Evolutionary conservation across 2,888 invertebrate genomes (phyloP), one percentile per base, ranked within the genome.

Genomic region (Hofmannophila pseudospretella): DNA sequence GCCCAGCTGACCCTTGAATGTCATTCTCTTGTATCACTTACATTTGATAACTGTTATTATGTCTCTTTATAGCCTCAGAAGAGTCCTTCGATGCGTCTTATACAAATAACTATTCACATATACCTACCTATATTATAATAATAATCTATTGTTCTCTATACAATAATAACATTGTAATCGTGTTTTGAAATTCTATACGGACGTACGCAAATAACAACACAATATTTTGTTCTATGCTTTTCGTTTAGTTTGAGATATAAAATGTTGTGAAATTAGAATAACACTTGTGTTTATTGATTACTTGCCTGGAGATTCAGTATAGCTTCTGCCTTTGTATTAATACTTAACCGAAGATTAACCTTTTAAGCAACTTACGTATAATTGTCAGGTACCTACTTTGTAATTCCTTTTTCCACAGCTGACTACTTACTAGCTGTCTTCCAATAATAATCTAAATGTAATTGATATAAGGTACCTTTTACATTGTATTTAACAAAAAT

Each of bases 131-230:
- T 47, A 58, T 58, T 67, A 69, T 63, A 63, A 60, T 59, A 66
- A 62, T 61, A 51, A 67, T 62, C 64, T 71, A 69, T 71, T 73
- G 74, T 69, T 65, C 57, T 51, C 41, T 42, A 47, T 51, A 28
- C 36, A 40, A 39, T 30, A 33, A 40, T 40, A 40, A 66, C 61
- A 62, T 60, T 58, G 56, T 58, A 51, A 38, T 44, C 35, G 38
- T 59, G 55, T 58, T 57, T 55, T 57, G 52, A 33, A 57, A 58
- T 57, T 52, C 51, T 51, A 45, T 48, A 47, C 41, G 39, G 42
- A 51, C 39, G 54, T 49, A 51, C 39, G 54, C 48, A 59, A 59
- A 58, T 54, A 60, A 58, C 49, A 58, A 59, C 54, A 54, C 45
- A 12, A 4, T n/a, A n/a, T 23, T 22, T 22, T 7, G 8, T 10